A percentile compares a stretch with the other conserved stretches of the same genome.
These are phyloP conservation scores for Tromatobia lineatoria DNA, from an alignment of 2,888 invertebrate species.

Conservation along the genomic window DNA sequence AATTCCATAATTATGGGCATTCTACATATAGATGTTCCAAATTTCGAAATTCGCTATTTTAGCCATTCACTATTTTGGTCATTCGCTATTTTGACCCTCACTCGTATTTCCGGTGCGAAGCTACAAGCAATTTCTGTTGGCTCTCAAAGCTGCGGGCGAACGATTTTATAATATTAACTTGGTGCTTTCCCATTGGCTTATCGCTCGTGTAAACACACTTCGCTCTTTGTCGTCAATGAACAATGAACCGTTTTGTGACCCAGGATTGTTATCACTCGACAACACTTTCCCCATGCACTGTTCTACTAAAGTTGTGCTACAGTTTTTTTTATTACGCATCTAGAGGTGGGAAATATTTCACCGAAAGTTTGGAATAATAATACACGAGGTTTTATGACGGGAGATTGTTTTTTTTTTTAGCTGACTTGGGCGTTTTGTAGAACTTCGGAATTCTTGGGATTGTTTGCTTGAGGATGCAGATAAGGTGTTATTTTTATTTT, in stretches of 20 bases:
- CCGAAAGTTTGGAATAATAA: not conserved
- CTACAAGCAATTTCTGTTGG: not conserved
- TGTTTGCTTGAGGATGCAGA: not conserved
- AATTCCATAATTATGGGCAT: too few relatives aligned
- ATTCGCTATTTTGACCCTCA: too few relatives aligned
- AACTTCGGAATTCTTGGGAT: not conserved
- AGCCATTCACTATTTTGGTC: too few relatives aligned
- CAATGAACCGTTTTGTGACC: constrained; percentile 56
- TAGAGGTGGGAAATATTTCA: not conserved
- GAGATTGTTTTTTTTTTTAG: not conserved
- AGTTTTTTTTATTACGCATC: not conserved
- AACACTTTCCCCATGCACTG: constrained; percentile 52
- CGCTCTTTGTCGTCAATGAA: constrained; percentile 23
- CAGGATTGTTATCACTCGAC: constrained; percentile 20
- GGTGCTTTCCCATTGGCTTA: constrained; percentile 16
- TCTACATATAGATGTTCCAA: too few relatives aligned
- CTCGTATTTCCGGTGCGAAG: too few relatives aligned
- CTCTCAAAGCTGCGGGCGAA: constrained; percentile 45
- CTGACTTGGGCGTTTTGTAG: not conserved
- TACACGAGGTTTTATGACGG: not conserved
- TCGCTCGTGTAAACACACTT: not conserved
- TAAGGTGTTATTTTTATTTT: not conserved
- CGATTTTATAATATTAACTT: constrained; percentile 14
- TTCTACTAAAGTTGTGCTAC: not conserved
- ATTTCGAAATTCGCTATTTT: too few relatives aligned